Conservation (phyloP, 2,888 invertebrate species). For the Subacronicta megacephala region DNA sequence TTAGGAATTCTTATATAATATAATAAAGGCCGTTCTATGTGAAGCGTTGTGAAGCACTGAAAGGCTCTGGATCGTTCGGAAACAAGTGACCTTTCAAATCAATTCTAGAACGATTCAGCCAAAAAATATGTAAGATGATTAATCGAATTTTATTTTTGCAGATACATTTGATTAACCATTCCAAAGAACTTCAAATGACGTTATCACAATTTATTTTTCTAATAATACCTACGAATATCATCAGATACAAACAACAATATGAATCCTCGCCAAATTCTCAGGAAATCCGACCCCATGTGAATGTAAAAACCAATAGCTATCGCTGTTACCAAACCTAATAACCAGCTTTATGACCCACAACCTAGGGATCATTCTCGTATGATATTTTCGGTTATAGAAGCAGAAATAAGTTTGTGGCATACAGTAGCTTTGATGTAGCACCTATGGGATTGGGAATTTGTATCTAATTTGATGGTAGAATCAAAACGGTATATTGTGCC, state of each 20-base stretch:
- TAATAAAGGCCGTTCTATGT: too few species aligned
- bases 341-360: conserved; percentile 6
- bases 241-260: conserved; percentile 38
- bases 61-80: too few species aligned
- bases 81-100: too few species aligned
- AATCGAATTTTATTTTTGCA: too few species aligned
- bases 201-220: too few species aligned
- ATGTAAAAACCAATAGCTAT: conserved; percentile 15
- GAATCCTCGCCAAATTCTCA: conserved; percentile 42
- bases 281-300: conserved; percentile 37
- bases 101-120: too few species aligned
- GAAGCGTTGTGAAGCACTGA: too few species aligned
- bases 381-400: conserved; percentile 20
- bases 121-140: too few species aligned
- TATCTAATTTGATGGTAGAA: conserved; percentile 72
- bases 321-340: conserved; percentile 14
- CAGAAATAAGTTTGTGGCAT: conserved; percentile 46
- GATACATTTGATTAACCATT: too few species aligned
- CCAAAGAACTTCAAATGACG: too few species aligned
- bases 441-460: conserved; percentile 69
- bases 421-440: conserved; percentile 70
- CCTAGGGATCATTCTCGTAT: conserved; percentile 42
- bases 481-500: conserved; percentile 65
- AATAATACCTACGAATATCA: too few species aligned
- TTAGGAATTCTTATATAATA: too few species aligned